Conservation (phyloP, 2,888 invertebrate species). For the Nipponacmea schrenckii region DNA sequence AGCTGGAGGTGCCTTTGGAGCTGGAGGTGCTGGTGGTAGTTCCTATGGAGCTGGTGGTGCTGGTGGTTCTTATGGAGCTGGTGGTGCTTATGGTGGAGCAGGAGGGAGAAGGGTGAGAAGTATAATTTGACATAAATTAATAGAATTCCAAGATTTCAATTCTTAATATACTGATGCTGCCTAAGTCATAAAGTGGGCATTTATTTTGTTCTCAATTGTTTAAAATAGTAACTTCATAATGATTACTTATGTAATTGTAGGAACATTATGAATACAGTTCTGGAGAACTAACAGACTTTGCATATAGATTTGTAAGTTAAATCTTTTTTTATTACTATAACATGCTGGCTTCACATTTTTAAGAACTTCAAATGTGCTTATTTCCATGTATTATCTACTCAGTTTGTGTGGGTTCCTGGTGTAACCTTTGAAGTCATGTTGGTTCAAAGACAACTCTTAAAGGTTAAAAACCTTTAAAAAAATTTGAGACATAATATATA, state of each 20-base stretch:
- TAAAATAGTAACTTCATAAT: neutral
- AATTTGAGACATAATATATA: too few relatives aligned
- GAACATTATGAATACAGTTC: conserved; percentile 32
- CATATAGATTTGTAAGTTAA: conserved; percentile 44
- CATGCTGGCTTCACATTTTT: too few relatives aligned
- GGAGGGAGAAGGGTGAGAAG: neutral
- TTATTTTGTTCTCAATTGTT: too few relatives aligned
- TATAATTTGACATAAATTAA: neutral
- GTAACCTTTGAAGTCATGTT: too few relatives aligned
- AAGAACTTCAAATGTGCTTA: too few relatives aligned
- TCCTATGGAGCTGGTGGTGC: neutral
- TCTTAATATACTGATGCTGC: neutral
- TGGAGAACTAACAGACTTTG: conserved; percentile 35
- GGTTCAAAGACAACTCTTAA: too few relatives aligned
- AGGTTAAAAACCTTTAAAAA: too few relatives aligned
- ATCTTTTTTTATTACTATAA: neutral
- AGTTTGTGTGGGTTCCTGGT: too few relatives aligned
- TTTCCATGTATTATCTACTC: too few relatives aligned
- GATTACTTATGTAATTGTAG: conserved; percentile 16
- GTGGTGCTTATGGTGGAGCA: conserved; percentile 1
- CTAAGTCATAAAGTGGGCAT: neutral
- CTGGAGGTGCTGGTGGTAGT: neutral
- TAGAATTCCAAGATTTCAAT: neutral
- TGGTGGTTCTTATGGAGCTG: neutral
- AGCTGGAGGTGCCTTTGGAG: neutral